Evolutionary conservation across 2,888 invertebrate species (phyloP), one percentile per base, ranked within the genome.

Genomic region (Lepidochrysops patricia): DNA sequence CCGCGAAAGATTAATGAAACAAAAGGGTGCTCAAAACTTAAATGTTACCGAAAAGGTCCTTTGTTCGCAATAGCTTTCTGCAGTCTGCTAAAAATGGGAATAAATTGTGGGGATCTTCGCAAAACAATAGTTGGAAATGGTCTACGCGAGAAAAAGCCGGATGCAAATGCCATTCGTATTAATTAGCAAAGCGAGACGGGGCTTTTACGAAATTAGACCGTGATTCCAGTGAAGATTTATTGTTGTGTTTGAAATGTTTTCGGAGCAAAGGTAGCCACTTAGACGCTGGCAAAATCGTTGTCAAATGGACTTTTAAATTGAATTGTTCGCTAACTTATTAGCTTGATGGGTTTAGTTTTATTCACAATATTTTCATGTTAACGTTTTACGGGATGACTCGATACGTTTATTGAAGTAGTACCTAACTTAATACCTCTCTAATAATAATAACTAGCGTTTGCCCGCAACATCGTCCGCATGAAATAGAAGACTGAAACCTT

Each of bases 91-190:
- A 86, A 86, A 87, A 81, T 82, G 77, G 76, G 74, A 85, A 88
- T 85, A 88, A 87, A 88, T 89, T 87, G 84, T 81, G 82, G 84
- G 85, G 77, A 86, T 89, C 87, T 87, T 84, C 80, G 80, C 87
- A 84, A 88, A 88, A 89, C 88, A 89, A 89, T 89, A 89, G 88
- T 89, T 87, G 84, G 84, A 83, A 88, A 86, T 81, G 82, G 82
- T 82, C 79, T 80, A 81, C 81, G 84, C 79, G 87, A 88, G 89
- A 88, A 88, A 88, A 88, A 89, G 85, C 88, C 84, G 87, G 87
- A 88, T 89, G 88, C 86, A 89, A 89, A 88, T 86, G 85, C 88
- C 83, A 88, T 89, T 88, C 88, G 88, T 89, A 88, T 89, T 89
- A 89, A 89, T 89, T 89, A 89, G 87, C 84, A 88, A 85, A 87